phyloP scores from a whole-genome alignment of 2,797 vertebrate genomes.

The Ciconia nigra region DNA sequence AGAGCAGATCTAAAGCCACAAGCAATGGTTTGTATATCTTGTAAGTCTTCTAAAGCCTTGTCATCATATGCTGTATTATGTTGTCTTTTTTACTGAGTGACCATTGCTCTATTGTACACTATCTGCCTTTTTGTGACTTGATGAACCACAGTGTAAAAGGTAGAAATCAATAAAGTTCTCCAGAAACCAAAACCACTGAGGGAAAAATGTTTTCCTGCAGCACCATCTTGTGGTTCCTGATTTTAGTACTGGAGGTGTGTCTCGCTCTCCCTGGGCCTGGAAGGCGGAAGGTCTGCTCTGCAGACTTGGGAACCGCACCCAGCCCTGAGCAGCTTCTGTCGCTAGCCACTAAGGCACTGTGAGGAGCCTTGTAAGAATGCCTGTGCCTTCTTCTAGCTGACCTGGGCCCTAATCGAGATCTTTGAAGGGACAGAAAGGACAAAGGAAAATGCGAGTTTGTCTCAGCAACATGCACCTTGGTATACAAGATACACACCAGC shows the following conservation, averaged over 20 bases:
- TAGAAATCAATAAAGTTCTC: slow-evolving; percentile 6
- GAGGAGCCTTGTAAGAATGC: background rate
- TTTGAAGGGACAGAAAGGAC: background rate
- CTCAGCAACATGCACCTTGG: background rate
- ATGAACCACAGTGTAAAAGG: slow-evolving; percentile 3
- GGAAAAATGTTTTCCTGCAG: slow-evolving; percentile 59
- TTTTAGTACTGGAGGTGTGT: background rate
- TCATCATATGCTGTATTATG: slow-evolving; percentile 38
- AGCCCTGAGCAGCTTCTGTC: background rate
- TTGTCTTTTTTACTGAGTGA: slow-evolving; percentile 45
- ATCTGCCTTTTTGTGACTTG: slow-evolving; percentile 32
- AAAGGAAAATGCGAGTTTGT: background rate
- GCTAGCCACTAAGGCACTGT: background rate
- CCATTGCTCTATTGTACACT: slow-evolving; percentile 1
- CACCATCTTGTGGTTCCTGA: slow-evolving; percentile 59
- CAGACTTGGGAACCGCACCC: background rate
- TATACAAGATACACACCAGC: background rate
- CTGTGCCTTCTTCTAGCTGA: background rate
- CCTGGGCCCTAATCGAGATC: background rate
- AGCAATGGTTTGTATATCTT: background rate
- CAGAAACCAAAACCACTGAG: background rate
- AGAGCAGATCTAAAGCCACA: background rate
- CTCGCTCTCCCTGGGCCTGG: background rate
- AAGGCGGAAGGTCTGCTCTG: background rate
- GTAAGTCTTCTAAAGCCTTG: slow-evolving; percentile 31